Base-by-base conservation (phyloP, 1,140 invertebrate genomes). In the Diachasma alloeum region DNA sequence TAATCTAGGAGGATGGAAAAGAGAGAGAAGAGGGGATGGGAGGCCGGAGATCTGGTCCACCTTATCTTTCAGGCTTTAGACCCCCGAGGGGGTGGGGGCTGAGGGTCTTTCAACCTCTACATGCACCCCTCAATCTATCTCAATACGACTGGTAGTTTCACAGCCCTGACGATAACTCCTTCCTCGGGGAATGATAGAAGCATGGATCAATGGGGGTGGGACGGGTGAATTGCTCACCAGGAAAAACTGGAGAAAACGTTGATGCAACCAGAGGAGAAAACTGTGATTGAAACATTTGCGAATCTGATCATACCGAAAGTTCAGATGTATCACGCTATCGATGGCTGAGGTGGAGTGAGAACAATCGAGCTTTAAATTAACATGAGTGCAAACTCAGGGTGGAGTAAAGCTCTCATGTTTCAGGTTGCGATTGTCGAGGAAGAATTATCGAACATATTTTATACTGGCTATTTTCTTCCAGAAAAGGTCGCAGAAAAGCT, bases 51-150 rank as follows among this genome's bases (percentile, higher is more conserved):
- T 46, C 13, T 74, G 76, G 76, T 66, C 67, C 79, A 89, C 88
- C 88, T 90, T 90, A 90, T 90, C 89, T 90, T 89, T 88, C 85
- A 88, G 87, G 86, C 88, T 88, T 88, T 88, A 89, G 87, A 82
- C 82, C 77, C 85, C 75, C 53, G 31, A 71, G 46, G 36, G 46
- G 24, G 36, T 15, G 53, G 66, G 36, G 73, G 39, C 75, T 22
- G 53, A 63, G 46, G 73, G 39, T 77, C 56, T 8, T 67, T 56
- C 72, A 46, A 46, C 70, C 67, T 70, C 56, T 48, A 31, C 36
- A 68, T 66, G 26, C 53, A 15, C 48, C 31, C 59, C 79, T 75
- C 53, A 39, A 53, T 70, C 24, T 73, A 39, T 74, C 48, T 76
- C 66, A 80, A 81, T 81, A 80, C 74, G 82, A 81, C 82, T 83